Conservation (phyloP, 2,797 vertebrate species). For the Poeciliopsis infans region DNA sequence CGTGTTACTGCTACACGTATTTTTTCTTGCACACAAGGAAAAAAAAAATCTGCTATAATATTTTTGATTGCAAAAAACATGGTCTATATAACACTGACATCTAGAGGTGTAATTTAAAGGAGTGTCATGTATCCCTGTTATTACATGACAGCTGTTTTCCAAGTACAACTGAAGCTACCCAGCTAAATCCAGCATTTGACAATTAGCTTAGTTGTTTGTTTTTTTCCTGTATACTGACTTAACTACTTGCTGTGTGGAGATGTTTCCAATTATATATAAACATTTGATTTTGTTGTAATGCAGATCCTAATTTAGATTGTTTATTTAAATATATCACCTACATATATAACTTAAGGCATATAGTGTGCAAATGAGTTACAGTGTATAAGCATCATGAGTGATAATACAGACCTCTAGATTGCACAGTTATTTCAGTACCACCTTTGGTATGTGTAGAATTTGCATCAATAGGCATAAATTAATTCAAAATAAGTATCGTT, state of each 20-base stretch:
- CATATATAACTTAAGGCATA: not conserved
- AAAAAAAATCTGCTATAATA: not conserved
- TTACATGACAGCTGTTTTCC: too few species aligned
- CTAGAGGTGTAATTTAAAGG: not conserved
- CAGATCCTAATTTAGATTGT: not conserved
- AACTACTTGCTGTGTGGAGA: not conserved
- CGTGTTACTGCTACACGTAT: not conserved
- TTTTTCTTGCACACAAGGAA: not conserved
- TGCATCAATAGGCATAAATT: not conserved
- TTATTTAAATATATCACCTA: not conserved
- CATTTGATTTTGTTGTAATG: not conserved
- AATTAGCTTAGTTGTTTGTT: not conserved
- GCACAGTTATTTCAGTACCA: not conserved
- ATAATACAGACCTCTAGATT: not conserved
- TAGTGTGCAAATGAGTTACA: not conserved
- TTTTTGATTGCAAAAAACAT: too few species aligned
- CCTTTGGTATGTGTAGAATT: not conserved
- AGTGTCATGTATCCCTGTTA: not conserved
- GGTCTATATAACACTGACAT: too few species aligned
- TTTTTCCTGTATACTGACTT: too few species aligned
- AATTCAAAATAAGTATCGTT: not conserved
- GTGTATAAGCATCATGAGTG: not conserved
- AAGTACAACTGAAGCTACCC: too few species aligned
- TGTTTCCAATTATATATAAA: not conserved
- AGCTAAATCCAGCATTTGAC: not conserved